phyloP scores from a whole-genome alignment of 2,113 vertebrate genomes.

The Elaphurus davidianus region DNA sequence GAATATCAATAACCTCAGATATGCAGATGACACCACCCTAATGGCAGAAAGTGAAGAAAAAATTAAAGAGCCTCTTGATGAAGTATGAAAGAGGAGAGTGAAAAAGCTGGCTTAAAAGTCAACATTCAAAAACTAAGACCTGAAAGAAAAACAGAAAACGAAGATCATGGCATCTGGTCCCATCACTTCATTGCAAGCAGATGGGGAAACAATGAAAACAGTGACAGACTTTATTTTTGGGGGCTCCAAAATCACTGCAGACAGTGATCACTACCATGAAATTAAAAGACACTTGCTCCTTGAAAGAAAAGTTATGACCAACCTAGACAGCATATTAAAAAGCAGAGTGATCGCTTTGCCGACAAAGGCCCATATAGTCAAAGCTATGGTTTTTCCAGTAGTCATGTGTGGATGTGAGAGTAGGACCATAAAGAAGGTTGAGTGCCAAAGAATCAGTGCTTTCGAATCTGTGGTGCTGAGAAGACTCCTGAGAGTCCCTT shows the following conservation, averaged over 20 bases:
- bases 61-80: background rate
- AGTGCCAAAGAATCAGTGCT: background rate
- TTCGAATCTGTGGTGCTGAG: background rate
- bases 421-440: background rate
- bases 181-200: background rate
- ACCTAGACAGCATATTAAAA: background rate
- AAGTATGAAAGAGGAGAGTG: background rate
- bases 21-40: background rate
- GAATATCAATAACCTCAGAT: background rate
- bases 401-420: background rate
- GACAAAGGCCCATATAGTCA: background rate
- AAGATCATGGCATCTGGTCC: background rate
- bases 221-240: background rate
- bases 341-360: background rate
- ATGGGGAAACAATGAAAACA: background rate
- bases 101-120: background rate
- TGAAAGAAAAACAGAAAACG: background rate
- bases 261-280: background rate
- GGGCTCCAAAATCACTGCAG: background rate
- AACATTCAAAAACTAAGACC: background rate
- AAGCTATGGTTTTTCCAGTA: background rate
- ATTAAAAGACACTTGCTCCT: background rate
- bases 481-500: background rate
- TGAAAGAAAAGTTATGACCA: background rate
- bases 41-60: background rate